Evolutionary conservation across 2,113 vertebrate species (phyloP).

Genomic region (Corydoras sp.): DNA sequence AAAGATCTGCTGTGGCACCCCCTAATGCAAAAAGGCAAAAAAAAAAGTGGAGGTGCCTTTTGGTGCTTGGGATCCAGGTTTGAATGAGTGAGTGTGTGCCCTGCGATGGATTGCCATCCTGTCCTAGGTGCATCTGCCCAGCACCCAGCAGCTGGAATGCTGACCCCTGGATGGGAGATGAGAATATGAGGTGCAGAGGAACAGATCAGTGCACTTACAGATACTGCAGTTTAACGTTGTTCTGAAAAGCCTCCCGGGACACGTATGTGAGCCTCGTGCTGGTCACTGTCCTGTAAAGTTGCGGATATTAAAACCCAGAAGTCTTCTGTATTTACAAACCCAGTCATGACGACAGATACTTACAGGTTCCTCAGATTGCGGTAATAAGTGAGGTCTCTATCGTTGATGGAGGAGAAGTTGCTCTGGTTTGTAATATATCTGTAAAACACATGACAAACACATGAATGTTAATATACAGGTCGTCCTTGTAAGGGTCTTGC

Average conservation of each 20-base stretch:
- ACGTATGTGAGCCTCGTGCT: constrained; percentile 86
- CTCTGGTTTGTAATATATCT: constrained; percentile 93
- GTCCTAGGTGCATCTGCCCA: background rate
- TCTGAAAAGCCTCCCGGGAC: constrained; percentile 83
- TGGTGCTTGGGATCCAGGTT: no score
- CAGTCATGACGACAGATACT: constrained; percentile 57
- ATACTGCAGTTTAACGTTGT: constrained; percentile 84
- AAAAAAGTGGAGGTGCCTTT: no score
- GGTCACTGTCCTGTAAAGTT: constrained; percentile 79
- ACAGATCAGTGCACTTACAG: constrained; percentile 75
- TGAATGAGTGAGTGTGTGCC: no score
- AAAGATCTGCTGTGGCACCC: no score
- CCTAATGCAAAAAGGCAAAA: no score
- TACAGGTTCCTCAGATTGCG: constrained; percentile 91
- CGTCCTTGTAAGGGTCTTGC: no score
- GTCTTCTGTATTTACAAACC: background rate
- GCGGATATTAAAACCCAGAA: background rate
- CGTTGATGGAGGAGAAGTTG: constrained; percentile 85
- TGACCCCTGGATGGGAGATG: background rate
- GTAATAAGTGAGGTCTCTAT: constrained; percentile 85
- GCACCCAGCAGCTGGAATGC: background rate
- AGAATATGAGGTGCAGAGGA: no score
- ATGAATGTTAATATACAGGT: no score
- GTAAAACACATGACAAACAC: constrained; percentile 40
- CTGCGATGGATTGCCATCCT: no score